Evolutionary conservation across 1,140 invertebrate species (phyloP).

Genomic region (Halictus rubicundus): DNA sequence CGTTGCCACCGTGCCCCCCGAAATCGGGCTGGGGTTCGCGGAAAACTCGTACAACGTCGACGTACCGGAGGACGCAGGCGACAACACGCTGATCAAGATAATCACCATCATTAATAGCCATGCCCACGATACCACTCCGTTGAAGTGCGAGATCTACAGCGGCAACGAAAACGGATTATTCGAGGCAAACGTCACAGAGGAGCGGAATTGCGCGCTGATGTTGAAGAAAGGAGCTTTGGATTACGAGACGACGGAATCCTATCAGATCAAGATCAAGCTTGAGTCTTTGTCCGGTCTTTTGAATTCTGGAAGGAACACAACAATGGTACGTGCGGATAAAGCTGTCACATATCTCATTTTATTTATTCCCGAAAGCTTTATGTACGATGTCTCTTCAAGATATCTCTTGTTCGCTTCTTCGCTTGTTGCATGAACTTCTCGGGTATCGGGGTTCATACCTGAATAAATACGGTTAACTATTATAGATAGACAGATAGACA

Average conservation of each 20-base stretch:
- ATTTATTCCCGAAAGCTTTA: neutral
- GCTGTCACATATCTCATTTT: neutral
- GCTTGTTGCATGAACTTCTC: no score
- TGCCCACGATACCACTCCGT: conserved; percentile 84
- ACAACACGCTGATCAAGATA: conserved; percentile 86
- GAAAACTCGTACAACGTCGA: conserved; percentile 91
- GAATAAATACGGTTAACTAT: no score
- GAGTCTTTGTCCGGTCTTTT: conserved; percentile 88
- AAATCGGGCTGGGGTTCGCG: conserved; percentile 89
- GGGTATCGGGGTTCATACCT: no score
- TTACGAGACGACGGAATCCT: conserved; percentile 87
- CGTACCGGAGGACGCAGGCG: conserved; percentile 87
- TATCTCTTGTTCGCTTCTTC: no score
- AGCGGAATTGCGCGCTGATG: conserved; percentile 89
- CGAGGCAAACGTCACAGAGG: conserved; percentile 86
- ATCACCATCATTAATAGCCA: conserved; percentile 88
- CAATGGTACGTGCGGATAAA: conserved; percentile 79
- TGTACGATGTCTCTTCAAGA: no score
- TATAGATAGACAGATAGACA: no score
- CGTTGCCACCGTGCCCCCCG: conserved; percentile 84
- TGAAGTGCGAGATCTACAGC: conserved; percentile 86
- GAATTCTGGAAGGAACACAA: conserved; percentile 87
- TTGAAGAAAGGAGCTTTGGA: conserved; percentile 86
- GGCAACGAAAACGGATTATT: conserved; percentile 88
- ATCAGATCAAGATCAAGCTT: conserved; percentile 88